A percentile compares a stretch with the other conserved stretches of the same genome.
Conservation (phyloP, 2,797 vertebrate species). For the Naso thynnoides region DNA sequence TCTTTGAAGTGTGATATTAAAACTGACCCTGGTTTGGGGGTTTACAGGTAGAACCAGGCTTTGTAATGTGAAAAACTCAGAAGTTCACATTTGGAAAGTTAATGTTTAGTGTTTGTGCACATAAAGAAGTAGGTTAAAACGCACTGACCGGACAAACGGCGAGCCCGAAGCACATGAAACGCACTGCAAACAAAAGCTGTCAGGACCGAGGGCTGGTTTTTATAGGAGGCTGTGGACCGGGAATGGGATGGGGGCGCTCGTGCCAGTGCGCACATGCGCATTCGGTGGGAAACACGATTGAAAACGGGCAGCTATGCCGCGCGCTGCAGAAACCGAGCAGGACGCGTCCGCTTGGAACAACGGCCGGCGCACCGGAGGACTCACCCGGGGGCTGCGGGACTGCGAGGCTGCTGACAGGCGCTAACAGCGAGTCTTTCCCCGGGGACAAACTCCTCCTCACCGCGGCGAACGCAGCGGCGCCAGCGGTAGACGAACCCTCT, state of each 20-base stretch:
- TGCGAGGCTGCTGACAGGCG: constrained; percentile 70
- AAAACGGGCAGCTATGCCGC: constrained; percentile 87
- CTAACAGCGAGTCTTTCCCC: constrained; percentile 54
- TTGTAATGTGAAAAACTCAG: background rate
- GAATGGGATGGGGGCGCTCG: constrained; percentile 24
- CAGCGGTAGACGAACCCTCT: constrained; percentile 45
- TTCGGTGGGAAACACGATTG: constrained; percentile 76
- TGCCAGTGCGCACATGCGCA: constrained; percentile 79
- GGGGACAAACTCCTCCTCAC: constrained; percentile 63
- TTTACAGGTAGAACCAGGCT: background rate
- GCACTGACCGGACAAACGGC: background rate
- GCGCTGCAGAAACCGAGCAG: constrained; percentile 74
- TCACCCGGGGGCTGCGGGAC: constrained; percentile 72
- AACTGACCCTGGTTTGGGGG: background rate
- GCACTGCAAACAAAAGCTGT: constrained; percentile 9
- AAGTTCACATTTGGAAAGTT: background rate
- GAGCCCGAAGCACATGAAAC: background rate
- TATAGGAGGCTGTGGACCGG: constrained; percentile 8
- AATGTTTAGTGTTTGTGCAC: background rate
- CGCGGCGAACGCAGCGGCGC: constrained; percentile 17
- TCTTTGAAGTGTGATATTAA: background rate
- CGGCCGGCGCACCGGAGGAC: constrained; percentile 68
- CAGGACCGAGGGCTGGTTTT: constrained; percentile 15
- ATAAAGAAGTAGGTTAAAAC: background rate
- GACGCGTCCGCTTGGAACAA: constrained; percentile 78